phyloP scores from a whole-genome alignment of 2,113 vertebrate genomes.

The Pygoscelis antarcticus region DNA sequence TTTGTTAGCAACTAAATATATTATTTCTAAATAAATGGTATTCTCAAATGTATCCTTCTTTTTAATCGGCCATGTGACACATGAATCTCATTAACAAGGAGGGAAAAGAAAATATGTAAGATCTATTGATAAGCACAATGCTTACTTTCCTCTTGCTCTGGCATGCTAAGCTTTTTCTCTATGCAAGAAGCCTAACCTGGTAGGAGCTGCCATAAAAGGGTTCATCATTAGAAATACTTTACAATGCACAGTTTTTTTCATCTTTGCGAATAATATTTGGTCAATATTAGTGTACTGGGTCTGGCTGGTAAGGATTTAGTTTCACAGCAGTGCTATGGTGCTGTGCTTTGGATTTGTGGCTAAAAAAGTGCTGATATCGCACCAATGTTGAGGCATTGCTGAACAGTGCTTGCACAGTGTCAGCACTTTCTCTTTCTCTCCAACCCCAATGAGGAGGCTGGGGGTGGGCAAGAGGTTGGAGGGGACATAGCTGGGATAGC shows the following conservation, averaged over 20 bases:
- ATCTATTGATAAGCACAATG: background rate
- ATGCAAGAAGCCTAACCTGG: background rate
- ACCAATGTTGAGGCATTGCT: background rate
- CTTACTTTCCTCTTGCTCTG: background rate
- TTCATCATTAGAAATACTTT: background rate
- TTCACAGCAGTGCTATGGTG: background rate
- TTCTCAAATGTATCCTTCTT: background rate
- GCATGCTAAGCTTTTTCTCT: background rate
- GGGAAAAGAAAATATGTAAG: background rate
- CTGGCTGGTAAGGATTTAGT: background rate
- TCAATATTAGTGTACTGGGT: background rate
- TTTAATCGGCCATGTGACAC: background rate
- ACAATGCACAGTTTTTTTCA: background rate
- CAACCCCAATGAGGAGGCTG: rapidly evolving
- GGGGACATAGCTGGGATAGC: background rate
- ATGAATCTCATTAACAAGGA: background rate
- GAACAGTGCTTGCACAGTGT: background rate
- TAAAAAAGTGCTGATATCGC: background rate
- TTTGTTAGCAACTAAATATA: background rate
- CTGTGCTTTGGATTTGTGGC: background rate
- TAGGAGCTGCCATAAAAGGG: background rate
- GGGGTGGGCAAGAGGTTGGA: background rate
- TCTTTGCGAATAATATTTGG: background rate
- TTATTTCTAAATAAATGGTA: background rate
- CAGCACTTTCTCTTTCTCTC: rapidly evolving